These are phyloP conservation scores for Aplysina aerophoba DNA, from an alignment of 37 sponge, comb jelly and placozoan genomes.

Conservation along the genomic window DNA sequence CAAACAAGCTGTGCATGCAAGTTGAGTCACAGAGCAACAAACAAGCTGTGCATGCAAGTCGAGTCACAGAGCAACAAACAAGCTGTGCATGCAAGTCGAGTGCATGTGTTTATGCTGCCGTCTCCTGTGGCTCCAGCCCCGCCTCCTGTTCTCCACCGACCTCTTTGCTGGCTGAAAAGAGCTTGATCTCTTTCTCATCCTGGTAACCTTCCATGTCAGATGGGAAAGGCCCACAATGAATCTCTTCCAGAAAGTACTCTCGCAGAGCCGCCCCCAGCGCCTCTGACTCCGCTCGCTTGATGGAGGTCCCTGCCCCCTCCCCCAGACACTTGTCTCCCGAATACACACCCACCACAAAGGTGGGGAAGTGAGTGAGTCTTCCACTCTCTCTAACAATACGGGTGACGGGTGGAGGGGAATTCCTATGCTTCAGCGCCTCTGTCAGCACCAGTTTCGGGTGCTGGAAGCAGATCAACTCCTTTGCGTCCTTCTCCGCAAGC, in stretches of 20 bases:
- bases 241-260: conserved; percentile 59
- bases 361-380: conserved; percentile 81
- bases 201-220: conserved; percentile 54
- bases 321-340: conserved; percentile 68
- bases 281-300: conserved; percentile 78
- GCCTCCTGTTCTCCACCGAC: background rate
- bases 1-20: too few species aligned
- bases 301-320: conserved; percentile 80
- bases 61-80: too few species aligned
- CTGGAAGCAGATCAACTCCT: conserved; percentile 69
- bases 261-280: conserved; percentile 76
- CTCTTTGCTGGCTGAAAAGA: conserved; percentile 1
- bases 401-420: conserved; percentile 38
- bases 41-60: too few species aligned
- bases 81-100: too few species aligned
- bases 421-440: conserved; percentile 49
- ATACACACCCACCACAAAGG: conserved; percentile 87
- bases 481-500: conserved; percentile 64
- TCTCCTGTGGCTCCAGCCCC: too few species aligned
- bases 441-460: conserved; percentile 69
- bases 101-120: too few species aligned
- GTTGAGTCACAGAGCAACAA: too few species aligned
- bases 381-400: conserved; percentile 85
- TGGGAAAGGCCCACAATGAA: conserved; percentile 53
- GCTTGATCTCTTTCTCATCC: conserved; percentile 33